These are phyloP conservation scores for Dicaeum eximium DNA, from an alignment of 2,113 vertebrate species.

Conservation along the genomic window DNA sequence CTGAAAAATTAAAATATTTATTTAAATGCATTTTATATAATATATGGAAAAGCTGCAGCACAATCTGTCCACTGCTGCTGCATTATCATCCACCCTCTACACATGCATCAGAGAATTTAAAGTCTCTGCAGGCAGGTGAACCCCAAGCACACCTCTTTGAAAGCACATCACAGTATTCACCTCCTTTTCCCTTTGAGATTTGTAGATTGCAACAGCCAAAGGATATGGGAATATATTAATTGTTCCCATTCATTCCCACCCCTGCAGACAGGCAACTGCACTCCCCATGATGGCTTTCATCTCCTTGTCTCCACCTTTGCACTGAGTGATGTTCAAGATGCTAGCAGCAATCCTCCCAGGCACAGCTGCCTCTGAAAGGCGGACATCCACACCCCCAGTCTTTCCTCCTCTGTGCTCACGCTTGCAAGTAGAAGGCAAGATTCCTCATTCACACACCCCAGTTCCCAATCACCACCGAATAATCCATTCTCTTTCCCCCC, in stretches of 20 bases:
- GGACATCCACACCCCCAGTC: neutral
- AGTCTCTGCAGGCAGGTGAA: conserved; percentile 40
- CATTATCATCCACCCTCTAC: conserved; percentile 13
- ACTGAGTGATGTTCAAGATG: neutral
- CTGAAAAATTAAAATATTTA: neutral
- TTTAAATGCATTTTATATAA: conserved; percentile 26
- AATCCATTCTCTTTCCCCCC: neutral
- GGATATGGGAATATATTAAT: neutral
- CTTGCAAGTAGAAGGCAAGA: neutral
- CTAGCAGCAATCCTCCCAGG: neutral
- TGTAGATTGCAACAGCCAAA: neutral
- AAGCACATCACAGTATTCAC: neutral
- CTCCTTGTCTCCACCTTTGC: conserved; percentile 13
- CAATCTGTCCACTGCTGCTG: conserved; percentile 25
- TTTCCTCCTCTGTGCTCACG: neutral
- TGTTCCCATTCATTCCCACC: neutral
- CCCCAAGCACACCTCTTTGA: neutral
- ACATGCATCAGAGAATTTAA: neutral
- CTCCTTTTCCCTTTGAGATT: neutral
- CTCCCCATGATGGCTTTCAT: neutral
- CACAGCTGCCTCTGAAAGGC: neutral
- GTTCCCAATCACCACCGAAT: neutral
- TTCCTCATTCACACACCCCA: neutral
- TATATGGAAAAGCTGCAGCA: neutral
- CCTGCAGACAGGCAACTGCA: neutral